Conservation (phyloP, 1,140 invertebrate species). For the Apis dorsata region DNA sequence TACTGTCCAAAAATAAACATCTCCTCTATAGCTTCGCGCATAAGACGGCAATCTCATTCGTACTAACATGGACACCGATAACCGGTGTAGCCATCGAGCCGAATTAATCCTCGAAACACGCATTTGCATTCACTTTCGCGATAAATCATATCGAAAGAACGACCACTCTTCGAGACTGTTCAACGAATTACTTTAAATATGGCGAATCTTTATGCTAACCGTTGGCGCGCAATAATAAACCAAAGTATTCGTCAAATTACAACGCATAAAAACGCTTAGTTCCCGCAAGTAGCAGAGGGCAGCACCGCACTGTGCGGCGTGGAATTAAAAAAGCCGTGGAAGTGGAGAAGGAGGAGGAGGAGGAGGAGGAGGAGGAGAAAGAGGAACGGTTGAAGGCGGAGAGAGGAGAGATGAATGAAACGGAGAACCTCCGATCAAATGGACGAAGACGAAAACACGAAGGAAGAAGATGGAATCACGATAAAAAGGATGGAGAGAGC, state of each 20-base stretch:
- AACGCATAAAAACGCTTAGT: slow-evolving; percentile 69
- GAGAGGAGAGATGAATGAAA: slow-evolving; percentile 65
- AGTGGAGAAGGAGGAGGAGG: not conserved
- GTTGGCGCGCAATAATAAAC: slow-evolving; percentile 16
- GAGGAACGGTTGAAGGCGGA: slow-evolving; percentile 51
- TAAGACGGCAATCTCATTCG: not conserved
- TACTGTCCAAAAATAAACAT: not conserved
- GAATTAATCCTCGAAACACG: slow-evolving; percentile 9
- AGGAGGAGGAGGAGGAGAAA: slow-evolving; percentile 3
- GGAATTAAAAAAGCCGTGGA: slow-evolving; percentile 68
- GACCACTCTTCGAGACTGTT: not conserved
- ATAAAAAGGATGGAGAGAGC: slow-evolving; percentile 14
- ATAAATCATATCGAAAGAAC: slow-evolving; percentile 16
- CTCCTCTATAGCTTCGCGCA: not conserved
- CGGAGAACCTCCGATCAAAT: slow-evolving; percentile 7
- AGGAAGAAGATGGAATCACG: not conserved
- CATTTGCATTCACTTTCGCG: not conserved
- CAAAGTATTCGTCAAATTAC: slow-evolving; percentile 41
- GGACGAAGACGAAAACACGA: slow-evolving; percentile 1
- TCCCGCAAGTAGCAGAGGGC: slow-evolving; percentile 75
- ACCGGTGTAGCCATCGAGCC: not conserved
- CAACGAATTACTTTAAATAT: not conserved
- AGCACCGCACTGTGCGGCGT: slow-evolving; percentile 72
- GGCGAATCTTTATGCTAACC: not conserved
- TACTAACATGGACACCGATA: not conserved